Base-by-base conservation (phyloP, 2,888 invertebrate genomes). In the Dendrolimus pini region DNA sequence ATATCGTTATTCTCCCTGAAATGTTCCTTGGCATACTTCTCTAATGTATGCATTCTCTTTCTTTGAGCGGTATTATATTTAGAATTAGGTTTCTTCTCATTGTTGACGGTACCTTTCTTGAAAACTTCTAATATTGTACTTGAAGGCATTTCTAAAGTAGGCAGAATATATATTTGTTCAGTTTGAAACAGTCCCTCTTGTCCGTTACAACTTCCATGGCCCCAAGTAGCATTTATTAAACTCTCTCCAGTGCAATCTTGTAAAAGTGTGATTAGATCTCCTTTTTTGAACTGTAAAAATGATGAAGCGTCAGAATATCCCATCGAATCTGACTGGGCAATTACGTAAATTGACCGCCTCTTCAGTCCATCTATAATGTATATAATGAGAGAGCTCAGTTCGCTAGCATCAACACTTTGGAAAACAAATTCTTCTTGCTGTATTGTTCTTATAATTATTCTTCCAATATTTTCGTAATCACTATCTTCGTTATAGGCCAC, bases 351-450 rank as follows among this genome's bases (percentile, higher is more conserved):
- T 0, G 98, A 98, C 58, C 97, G 92, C 69, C 95, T 94, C 80
- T 96, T 97, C 54, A 99, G 89, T 7, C 97, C 98, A 72, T 96
- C 95, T 14, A 98, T 92, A 78, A 98, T 93, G 71, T 94, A 95
- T 65, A 96, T 95, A 2, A 98, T 93, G 12, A 98, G 87, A 61
- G 96, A 94, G 62, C 94, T 93, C 73, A 98, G 93, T 83, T 96
- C 97, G 70, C 96, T 94, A 0, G 98, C 96, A 74, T 97, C 97
- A 2, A 95, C 94, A 66, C 96, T 96, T 75, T 96, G 96, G 82
- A 99, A 98, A 6, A 95, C 94, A 80, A 96, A 98, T 80, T 98
- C 97, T 80, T 98, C 97, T 66, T 95, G 95, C 67, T 95, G 94
- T 54, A 98, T 94, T 0, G 98, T 98, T 58, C 93, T 93, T 54